Conservation (phyloP, 2,888 invertebrate species). For the Eupeodes latifasciatus region DNA sequence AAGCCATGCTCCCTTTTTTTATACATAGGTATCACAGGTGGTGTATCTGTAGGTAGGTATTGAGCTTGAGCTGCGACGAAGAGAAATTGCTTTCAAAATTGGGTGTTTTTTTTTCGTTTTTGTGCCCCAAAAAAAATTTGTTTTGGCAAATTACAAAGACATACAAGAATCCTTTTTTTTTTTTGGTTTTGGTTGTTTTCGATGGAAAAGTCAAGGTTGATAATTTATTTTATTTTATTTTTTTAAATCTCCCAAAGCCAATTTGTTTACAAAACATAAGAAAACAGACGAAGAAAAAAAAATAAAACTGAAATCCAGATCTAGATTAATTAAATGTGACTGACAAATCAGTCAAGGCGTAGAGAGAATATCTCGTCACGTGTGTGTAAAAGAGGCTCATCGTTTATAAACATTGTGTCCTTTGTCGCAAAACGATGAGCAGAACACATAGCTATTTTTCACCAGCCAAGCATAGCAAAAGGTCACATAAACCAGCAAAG, state of each 20-base stretch:
- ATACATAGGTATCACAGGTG: conserved; percentile 16
- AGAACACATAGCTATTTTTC: conserved; percentile 53
- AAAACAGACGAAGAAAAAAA: too few relatives aligned
- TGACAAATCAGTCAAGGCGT: conserved; percentile 61
- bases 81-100: conserved; percentile 31
- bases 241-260: conserved; percentile 44
- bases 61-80: conserved; percentile 8
- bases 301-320: background rate
- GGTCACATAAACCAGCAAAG: conserved; percentile 42
- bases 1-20: conserved; percentile 27
- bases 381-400: conserved; percentile 53
- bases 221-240: conserved; percentile 13
- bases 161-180: conserved; percentile 19
- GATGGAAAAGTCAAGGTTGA: conserved; percentile 13
- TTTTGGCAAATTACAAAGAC: background rate
- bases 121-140: background rate
- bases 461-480: conserved; percentile 48
- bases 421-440: conserved; percentile 67
- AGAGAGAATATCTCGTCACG: conserved; percentile 54
- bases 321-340: conserved; percentile 40
- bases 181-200: too few relatives aligned
- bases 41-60: conserved; percentile 5
- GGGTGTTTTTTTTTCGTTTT: background rate
- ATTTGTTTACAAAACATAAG: conserved; percentile 6
- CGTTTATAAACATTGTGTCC: conserved; percentile 54